Evolutionary conservation across 2,888 invertebrate genomes (phyloP), one percentile per base, ranked within the genome.

Genomic region (Agelastica alni): DNA sequence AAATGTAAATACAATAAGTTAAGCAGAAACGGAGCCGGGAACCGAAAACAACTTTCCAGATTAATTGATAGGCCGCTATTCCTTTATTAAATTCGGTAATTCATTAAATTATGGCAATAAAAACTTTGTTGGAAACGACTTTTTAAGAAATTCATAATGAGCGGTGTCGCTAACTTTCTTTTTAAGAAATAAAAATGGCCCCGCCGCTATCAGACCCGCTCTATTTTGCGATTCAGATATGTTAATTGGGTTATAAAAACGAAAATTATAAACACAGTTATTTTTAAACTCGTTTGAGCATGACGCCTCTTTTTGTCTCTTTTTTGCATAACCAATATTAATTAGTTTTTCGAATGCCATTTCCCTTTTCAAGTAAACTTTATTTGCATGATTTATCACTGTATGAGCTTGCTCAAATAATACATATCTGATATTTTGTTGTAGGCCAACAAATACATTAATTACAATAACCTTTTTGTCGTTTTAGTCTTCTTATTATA

Each of bases 221-320:
- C 49, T 36, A 45, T 73, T 68, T 65, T 58, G 62, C 68, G 68
- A 68, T 73, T 72, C 75, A 70, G 70, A 72, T 74, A 76, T 76
- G 75, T 72, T 74, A 76, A 77, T 75, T 59, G 70, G 69, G 60
- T 68, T 69, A 71, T 75, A 75, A 75, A 75, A 75, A 51, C 14
- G 13, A 32, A 28, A 28, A 32, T 32, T 32, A 32, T 32, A 32
- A 32, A 32, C 32, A 32, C 32, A 12, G 32, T 73, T 76, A 76
- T 9, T 26, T 26, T 3, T 3, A 26, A 26, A 26, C 26, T 26
- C 26, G 9, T 26, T 26, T 26, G 26, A 26, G 26, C 26, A 26
- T 26, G 9, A 26, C 7, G 6, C 26, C 26, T 26, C 26, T 26
- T 26, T 26, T 7, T 26, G 6, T 26, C 1, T 26, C n/a, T 2